Evolutionary conservation across 2,113 vertebrate genomes (phyloP), one percentile per base, ranked within the genome.

Genomic region (Elephas maximus): DNA sequence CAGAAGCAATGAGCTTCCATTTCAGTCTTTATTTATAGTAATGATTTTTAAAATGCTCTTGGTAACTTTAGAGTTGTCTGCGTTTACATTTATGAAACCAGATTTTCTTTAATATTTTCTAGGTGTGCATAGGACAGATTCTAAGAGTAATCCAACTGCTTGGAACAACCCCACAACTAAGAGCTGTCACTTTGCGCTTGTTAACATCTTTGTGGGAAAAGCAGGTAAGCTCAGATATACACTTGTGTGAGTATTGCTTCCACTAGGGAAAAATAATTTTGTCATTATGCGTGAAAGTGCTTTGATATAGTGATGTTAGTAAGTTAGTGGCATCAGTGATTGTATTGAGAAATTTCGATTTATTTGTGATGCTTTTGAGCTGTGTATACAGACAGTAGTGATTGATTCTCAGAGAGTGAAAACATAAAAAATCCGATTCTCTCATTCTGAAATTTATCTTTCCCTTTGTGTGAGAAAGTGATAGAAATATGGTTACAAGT

Each of bases 121-220:
- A 99, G 99, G 98, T 99, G 57, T 99, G 99, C 63, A 98, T 99
- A 76, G 98, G 99, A 60, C 98, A 99, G 97, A 99, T 99, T 98
- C 98, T 99, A 11, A 99, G 99, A 94, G 98, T 98, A 5, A 98
- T 99, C 69, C 98, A 99, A 69, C 98, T 98, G 96, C 97, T 99
- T 83, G 99, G 99, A 82, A 99, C 98, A 60, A 95, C 98, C 1
- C 98, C 99, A 83, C 99, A 99, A 90, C 99, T 99, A 90, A 98
- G 98, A 98, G 98, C 99, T 7, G 94, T 99, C 97, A 98, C 98
- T 30, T 96, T 99, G 97, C 99, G 99, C 17, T 98, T 99, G 92
- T 99, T 99, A 98, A 99, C 99, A 0, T 98, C 98, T 23, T 98
- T 99, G n/a, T 99, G 99, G 99, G 99, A 99, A 96, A 99, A 99